phyloP scores from a whole-genome alignment of 2,888 invertebrate species.

The Coelinius sp. region DNA sequence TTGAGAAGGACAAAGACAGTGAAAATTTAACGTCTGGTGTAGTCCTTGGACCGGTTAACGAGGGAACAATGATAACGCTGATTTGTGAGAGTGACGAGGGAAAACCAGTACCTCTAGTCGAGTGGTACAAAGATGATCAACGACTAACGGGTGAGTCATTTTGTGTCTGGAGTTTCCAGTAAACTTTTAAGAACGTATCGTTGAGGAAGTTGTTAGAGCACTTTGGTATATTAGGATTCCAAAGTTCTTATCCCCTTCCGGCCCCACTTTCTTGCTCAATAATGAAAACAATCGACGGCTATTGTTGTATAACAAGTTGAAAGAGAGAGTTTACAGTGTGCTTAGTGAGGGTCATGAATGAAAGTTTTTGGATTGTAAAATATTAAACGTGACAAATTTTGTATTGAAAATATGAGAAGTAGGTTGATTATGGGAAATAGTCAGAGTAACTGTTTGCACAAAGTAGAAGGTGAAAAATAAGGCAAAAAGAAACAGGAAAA shows the following conservation, averaged over 20 bases:
- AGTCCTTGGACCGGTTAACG: conserved; percentile 80
- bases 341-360: conserved; percentile 6
- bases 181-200: conserved; percentile 14
- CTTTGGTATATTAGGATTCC: conserved; percentile 6
- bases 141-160: conserved; percentile 61
- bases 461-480: background rate
- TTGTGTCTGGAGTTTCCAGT: conserved; percentile 8
- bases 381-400: conserved; percentile 1
- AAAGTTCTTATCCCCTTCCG: background rate
- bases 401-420: conserved; percentile 3
- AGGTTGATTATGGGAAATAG: conserved; percentile 6
- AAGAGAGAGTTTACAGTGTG: background rate
- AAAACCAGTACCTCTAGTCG: conserved; percentile 87
- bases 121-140: conserved; percentile 83
- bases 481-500: background rate
- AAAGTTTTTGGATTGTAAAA: background rate
- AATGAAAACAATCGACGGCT: conserved; percentile 15
- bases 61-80: conserved; percentile 79
- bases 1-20: conserved; percentile 76
- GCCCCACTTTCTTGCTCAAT: background rate
- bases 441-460: background rate
- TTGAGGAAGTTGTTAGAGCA: conserved; percentile 1
- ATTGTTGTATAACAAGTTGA: conserved; percentile 1
- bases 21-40: conserved; percentile 76
- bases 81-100: conserved; percentile 85